Evolutionary conservation across 2,113 vertebrate species (phyloP), one percentile per base, ranked within the genome.

Genomic region (Hiodon tergisus): DNA sequence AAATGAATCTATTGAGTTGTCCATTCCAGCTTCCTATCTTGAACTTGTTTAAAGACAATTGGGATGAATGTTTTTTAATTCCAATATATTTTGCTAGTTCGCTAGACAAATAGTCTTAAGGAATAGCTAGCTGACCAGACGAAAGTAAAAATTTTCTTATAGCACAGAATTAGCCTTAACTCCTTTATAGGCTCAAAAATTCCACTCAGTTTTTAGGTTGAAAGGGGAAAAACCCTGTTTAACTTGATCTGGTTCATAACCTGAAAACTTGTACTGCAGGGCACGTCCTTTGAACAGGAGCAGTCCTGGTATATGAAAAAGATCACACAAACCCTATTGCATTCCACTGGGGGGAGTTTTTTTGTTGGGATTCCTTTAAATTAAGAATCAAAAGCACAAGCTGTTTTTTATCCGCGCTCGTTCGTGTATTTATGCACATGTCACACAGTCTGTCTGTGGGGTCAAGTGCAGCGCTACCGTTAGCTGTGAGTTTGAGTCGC

Each of bases 171-270:
- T 59, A 16, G 2, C 61, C 11, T 16, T 63, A n/a, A 63, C 17
- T 63, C 7, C 14, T 16, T 63, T 16, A 63, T 14, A 71, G 48
- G 70, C 58, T 59, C 14, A 11, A 59, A 8, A 48, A 59, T 47
- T 71, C 69, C 13, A 53, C 17, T 10, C 8, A 55, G 52, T 47
- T 8, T 47, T 70, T 55, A 46, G 69, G 31, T 71, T 17, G 13
- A 46, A 16, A 16, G 17, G 6, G 16, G 17, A 47, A 16, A 71
- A 58, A 71, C 55, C 70, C 57, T 52, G 11, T 80, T 82, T 78
- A 86, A 83, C 75, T 76, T 69, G 78, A 71, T 78, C 78, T 58
- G 52, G 71, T 75, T 83, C 76, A 78, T 66, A 78, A 76, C 75
- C 51, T 0, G 80, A 71, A 76, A 81, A 79, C 85, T 81, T 78